Evolutionary conservation across 2,797 vertebrate species (phyloP), one percentile per base, ranked within the genome.

Genomic region (Fistularia commersonii): DNA sequence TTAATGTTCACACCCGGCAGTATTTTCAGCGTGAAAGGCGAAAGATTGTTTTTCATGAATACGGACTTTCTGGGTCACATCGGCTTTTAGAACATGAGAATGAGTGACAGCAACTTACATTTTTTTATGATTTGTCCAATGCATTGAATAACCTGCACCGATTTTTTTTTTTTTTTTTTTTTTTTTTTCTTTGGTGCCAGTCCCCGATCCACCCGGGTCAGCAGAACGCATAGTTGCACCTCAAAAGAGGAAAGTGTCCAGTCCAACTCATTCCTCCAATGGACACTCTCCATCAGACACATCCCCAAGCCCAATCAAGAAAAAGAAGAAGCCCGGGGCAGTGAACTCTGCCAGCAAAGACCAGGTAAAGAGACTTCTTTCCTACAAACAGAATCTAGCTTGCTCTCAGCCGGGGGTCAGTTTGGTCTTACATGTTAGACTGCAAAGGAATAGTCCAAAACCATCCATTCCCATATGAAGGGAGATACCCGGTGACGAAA

Each of bases 311-410:
- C 95, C 95, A 43, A 76, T 93, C 72, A 99, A 98, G 91, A 99
- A 97, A 90, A 99, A 99, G 90, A 99, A 98, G 90, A 99, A 98
- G 84, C 96, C 97, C 1, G 97, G 96, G 67, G 90, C 95, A 42
- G 77, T 97, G 65, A 90, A 91, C 80, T 90, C 77, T 83, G 93
- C 80, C 83, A 98, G 71, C 87, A 99, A 99, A 87, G 97, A 99
- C 67, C 97, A 99, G 94, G 97, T 99, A 82, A 70, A 79, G n/a
- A 50, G 44, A 36, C 8, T 3, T 2, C 44, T 36, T 10, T 48
- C 11, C 46, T 51, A 15, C 13, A 23, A 10, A 37, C 10, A 42
- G 49, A 53, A 56, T 51, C 15, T 48, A 62, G 31, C 11, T 5
- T 55, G 64, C 40, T 66, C 57, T 66, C 54, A 35, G 34, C 8